A percentile compares a stretch with the other conserved stretches of the same genome.
These are phyloP conservation scores for Urosaurus nigricauda DNA, from an alignment of 2,797 vertebrate genomes.

Conservation along the genomic window DNA sequence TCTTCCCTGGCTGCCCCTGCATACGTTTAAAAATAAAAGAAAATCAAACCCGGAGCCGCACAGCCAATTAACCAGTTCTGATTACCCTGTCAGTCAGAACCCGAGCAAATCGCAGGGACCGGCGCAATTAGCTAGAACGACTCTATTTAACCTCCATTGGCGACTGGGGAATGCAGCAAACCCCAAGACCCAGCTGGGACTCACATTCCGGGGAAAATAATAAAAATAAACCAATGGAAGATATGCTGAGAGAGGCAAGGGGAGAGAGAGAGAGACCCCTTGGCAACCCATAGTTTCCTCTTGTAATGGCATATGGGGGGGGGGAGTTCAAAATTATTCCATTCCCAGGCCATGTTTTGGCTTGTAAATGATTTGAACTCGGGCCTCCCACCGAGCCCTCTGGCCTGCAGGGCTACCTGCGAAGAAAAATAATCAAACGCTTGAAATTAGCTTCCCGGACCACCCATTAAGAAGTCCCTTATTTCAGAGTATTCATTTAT, in stretches of 20 bases:
- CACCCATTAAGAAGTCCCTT: slow-evolving; percentile 6
- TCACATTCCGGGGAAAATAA: slow-evolving; percentile 2
- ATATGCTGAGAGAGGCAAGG: background rate
- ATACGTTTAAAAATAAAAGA: background rate
- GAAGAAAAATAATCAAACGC: slow-evolving; percentile 31
- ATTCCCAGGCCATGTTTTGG: slow-evolving; percentile 3
- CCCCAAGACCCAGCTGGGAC: background rate
- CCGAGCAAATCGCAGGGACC: background rate
- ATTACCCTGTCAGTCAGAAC: slow-evolving; percentile 3
- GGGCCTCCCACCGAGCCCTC: background rate
- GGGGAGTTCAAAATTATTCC: background rate
- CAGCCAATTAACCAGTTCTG: background rate
- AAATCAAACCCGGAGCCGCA: background rate
- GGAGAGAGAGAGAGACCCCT: background rate
- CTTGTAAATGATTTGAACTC: slow-evolving; percentile 15
- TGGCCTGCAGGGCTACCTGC: background rate
- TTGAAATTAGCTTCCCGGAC: slow-evolving; percentile 1
- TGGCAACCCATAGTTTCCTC: background rate
- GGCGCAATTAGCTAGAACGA: slow-evolving; percentile 29
- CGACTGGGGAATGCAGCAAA: background rate
- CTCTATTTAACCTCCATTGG: slow-evolving; percentile 14
- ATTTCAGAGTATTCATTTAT: slow-evolving; percentile 15
- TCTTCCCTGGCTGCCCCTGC: background rate
- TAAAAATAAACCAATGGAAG: slow-evolving; percentile 15
- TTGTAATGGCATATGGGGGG: too few species aligned